phyloP scores from a whole-genome alignment of 2,113 vertebrate species.

The Pluvialis apricaria region DNA sequence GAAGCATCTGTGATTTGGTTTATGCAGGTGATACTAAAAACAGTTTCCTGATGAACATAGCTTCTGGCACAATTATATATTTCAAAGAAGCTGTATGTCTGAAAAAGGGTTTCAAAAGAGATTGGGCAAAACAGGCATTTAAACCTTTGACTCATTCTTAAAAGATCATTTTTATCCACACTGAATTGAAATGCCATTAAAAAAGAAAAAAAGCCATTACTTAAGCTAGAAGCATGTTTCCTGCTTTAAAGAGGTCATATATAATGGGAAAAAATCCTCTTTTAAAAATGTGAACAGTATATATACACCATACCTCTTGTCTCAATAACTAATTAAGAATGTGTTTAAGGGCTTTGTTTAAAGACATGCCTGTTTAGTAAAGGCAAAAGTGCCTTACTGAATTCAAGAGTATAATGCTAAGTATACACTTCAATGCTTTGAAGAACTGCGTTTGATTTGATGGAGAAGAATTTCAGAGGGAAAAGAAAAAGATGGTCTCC shows the following conservation, averaged over 20 bases:
- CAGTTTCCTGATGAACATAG: neutral
- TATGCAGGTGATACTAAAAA: slow-evolving; percentile 12
- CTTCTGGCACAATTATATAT: neutral
- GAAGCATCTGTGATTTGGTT: slow-evolving; percentile 9
- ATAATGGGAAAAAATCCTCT: neutral
- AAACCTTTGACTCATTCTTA: neutral
- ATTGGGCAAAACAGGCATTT: neutral
- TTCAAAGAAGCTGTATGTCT: neutral
- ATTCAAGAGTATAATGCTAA: neutral
- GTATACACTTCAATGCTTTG: neutral
- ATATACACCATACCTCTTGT: neutral
- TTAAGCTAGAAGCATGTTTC: neutral
- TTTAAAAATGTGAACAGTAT: neutral
- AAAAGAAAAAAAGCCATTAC: neutral
- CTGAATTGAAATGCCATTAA: neutral
- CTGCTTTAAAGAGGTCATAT: neutral
- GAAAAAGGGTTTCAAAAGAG: neutral
- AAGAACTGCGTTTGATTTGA: slow-evolving; percentile 26
- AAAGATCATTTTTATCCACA: neutral
- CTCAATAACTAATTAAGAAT: slow-evolving; percentile 6
- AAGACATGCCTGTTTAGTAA: neutral
- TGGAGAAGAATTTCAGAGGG: neutral
- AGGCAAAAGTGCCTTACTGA: slow-evolving; percentile 10
- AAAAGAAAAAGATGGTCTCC: neutral
- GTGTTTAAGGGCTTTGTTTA: slow-evolving; percentile 18